phyloP scores from a whole-genome alignment of 2,113 vertebrate species.

The Eretmochelys imbricata region DNA sequence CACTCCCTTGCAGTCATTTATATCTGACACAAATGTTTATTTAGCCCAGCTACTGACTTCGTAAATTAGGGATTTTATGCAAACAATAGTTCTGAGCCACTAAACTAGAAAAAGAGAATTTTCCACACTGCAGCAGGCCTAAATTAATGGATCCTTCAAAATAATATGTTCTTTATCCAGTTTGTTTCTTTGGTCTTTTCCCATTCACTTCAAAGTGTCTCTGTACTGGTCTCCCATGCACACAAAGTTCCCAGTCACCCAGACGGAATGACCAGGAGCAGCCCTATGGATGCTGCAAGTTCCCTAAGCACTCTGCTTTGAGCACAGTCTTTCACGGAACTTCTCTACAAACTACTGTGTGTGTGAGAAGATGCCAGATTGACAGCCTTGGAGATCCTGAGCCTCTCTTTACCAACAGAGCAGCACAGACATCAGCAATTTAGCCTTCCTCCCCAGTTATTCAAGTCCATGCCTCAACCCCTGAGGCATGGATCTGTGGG shows the following conservation, averaged over 20 bases:
- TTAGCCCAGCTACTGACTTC: slow-evolving; percentile 32
- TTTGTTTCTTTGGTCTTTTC: slow-evolving; percentile 32
- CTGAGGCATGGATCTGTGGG: not conserved
- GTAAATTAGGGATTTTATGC: slow-evolving; percentile 48
- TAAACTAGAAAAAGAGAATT: slow-evolving; percentile 47
- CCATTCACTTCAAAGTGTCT: slow-evolving; percentile 25
- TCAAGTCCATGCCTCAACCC: not conserved
- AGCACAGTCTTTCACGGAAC: not conserved
- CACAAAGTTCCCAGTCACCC: not conserved
- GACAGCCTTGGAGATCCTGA: not conserved
- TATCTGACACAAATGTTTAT: slow-evolving; percentile 13
- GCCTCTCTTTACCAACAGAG: not conserved
- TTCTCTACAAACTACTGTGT: not conserved
- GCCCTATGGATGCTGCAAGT: not conserved
- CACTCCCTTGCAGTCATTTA: not conserved
- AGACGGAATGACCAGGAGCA: slow-evolving; percentile 18
- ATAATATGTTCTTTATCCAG: slow-evolving; percentile 32
- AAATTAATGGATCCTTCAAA: slow-evolving; percentile 48
- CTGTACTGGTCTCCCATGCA: not conserved
- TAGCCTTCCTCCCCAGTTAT: not conserved
- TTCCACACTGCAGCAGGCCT: slow-evolving; percentile 7
- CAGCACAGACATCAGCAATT: not conserved
- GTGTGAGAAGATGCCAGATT: no score
- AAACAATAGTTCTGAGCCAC: slow-evolving; percentile 39
- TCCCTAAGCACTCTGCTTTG: not conserved